Evolutionary conservation across 2,888 invertebrate genomes (phyloP).

Genomic region (Gymnosoma rotundatum): DNA sequence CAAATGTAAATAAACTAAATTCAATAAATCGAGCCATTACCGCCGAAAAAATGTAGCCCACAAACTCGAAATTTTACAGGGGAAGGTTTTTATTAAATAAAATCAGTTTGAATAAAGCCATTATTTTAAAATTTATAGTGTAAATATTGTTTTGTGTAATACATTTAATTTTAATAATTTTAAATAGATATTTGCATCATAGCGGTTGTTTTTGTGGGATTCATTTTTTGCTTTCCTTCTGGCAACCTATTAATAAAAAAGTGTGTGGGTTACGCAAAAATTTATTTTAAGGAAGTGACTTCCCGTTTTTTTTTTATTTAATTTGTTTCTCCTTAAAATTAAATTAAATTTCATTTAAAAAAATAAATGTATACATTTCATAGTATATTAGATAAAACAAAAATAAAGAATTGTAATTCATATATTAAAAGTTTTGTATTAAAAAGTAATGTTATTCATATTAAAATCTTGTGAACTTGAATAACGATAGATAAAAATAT

Average conservation of each 20-base stretch:
- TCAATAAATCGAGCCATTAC: not conserved
- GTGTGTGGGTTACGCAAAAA: constrained; percentile 16
- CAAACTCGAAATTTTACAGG: too few species aligned
- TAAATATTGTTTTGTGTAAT: constrained; percentile 44
- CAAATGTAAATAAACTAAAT: constrained; percentile 16
- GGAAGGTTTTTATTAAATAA: too few species aligned
- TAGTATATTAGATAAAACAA: constrained; percentile 40
- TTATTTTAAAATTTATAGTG: constrained; percentile 23
- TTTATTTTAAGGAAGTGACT: constrained; percentile 22
- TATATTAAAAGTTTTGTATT: not conserved
- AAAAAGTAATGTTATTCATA: too few species aligned
- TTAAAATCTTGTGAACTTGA: too few species aligned
- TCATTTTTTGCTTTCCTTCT: constrained; percentile 42
- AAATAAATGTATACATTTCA: constrained; percentile 33
- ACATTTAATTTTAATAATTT: constrained; percentile 48
- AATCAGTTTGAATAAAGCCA: too few species aligned
- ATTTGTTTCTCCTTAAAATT: constrained; percentile 25
- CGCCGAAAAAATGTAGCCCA: too few species aligned
- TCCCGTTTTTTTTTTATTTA: constrained; percentile 15
- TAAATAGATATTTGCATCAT: constrained; percentile 40
- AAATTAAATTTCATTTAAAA: constrained; percentile 17
- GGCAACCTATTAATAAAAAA: too few species aligned
- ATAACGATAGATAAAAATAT: too few species aligned
- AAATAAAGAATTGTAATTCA: not conserved
- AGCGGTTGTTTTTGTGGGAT: constrained; percentile 48